phyloP scores from a whole-genome alignment of 2,888 invertebrate species.

The Ochropleura plecta region DNA sequence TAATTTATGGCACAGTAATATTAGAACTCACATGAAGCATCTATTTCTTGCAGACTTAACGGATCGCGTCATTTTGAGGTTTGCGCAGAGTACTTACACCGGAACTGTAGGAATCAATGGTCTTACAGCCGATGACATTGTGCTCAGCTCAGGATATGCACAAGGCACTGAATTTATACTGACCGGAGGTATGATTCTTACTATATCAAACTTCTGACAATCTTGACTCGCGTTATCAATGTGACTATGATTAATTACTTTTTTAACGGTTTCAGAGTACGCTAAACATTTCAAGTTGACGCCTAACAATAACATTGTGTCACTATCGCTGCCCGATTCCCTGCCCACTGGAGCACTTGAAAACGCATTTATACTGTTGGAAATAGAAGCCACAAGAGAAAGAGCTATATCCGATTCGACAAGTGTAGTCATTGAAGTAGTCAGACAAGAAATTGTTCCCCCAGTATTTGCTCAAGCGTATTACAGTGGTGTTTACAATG shows the following conservation, averaged over 20 bases:
- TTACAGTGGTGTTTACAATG: conserved; percentile 72
- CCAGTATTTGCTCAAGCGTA: conserved; percentile 73
- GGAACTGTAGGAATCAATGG: conserved; percentile 70
- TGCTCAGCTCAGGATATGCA: conserved; percentile 74
- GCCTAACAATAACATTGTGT: conserved; percentile 64
- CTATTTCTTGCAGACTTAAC: conserved; percentile 17
- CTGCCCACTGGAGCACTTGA: conserved; percentile 67
- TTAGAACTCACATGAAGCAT: too few species aligned
- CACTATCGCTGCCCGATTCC: conserved; percentile 60
- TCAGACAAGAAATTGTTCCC: conserved; percentile 62
- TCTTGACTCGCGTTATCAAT: not conserved
- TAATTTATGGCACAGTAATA: too few species aligned
- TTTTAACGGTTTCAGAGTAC: conserved; percentile 71
- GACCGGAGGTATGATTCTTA: conserved; percentile 73
- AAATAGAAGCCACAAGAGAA: conserved; percentile 76
- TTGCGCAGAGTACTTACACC: conserved; percentile 75
- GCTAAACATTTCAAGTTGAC: conserved; percentile 67
- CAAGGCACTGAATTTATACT: conserved; percentile 71
- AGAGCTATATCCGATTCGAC: conserved; percentile 74
- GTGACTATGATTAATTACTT: not conserved
- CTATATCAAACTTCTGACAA: not conserved
- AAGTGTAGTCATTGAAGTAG: conserved; percentile 73
- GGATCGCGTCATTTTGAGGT: conserved; percentile 70
- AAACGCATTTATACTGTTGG: conserved; percentile 74
- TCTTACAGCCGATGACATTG: conserved; percentile 70